These are phyloP conservation scores for Petromus typicus DNA, from an alignment of 2,113 vertebrate species.

Conservation along the genomic window DNA sequence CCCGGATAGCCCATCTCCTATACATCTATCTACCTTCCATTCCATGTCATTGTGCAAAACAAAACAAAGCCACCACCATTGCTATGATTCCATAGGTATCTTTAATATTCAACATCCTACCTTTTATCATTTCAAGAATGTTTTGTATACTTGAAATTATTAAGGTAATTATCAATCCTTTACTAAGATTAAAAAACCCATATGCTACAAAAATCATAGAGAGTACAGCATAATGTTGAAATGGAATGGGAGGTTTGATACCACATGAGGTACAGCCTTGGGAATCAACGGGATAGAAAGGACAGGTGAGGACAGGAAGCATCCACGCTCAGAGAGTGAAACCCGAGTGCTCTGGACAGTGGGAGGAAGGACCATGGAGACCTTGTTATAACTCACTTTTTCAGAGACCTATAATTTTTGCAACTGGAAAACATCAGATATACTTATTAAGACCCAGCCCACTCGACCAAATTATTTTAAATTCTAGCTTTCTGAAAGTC, in stretches of 20 bases:
- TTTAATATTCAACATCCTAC: neutral
- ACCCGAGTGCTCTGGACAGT: neutral
- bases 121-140: neutral
- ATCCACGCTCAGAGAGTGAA: neutral
- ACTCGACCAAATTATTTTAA: slow-evolving; percentile 7
- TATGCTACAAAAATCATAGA: neutral
- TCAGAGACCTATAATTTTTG: neutral
- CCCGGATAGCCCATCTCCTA: neutral
- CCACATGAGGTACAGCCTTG: neutral
- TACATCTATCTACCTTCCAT: neutral
- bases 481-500: neutral
- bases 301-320: neutral
- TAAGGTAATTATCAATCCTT: neutral
- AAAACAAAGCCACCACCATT: neutral
- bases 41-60: neutral
- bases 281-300: neutral
- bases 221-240: neutral
- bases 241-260: neutral
- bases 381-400: neutral
- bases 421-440: neutral
- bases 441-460: neutral
- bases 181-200: neutral
- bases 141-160: neutral
- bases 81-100: neutral
- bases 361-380: neutral